Conservation (phyloP, 2,113 vertebrate species). For the Corydoras maculifer region DNA sequence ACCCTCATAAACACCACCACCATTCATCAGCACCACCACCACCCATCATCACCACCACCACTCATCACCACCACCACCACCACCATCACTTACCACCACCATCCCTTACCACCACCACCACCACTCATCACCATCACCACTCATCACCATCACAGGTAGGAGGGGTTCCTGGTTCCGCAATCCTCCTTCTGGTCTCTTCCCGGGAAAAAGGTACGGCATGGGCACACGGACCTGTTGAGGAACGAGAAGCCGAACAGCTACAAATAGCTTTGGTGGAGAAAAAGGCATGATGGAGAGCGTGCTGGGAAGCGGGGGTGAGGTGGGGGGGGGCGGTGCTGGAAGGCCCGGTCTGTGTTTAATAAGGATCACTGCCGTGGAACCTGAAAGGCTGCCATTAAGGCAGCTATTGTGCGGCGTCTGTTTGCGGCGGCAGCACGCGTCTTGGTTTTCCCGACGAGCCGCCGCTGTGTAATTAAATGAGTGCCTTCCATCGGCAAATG, state of each 20-base stretch:
- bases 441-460: slow-evolving; percentile 10
- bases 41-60: too few relatives aligned
- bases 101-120: too few relatives aligned
- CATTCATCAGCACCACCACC: too few relatives aligned
- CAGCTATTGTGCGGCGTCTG: slow-evolving; percentile 7
- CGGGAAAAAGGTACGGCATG: slow-evolving; percentile 46
- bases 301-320: too few relatives aligned
- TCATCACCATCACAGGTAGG: slow-evolving; percentile 62
- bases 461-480: slow-evolving; percentile 39
- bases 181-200: slow-evolving; percentile 54
- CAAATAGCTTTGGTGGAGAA: too few relatives aligned
- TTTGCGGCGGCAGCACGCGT: slow-evolving; percentile 42
- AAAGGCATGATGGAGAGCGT: too few relatives aligned
- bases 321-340: slow-evolving; percentile 41
- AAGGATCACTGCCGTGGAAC: slow-evolving; percentile 43
- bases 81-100: too few relatives aligned
- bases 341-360: slow-evolving; percentile 54
- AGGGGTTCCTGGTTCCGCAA: slow-evolving; percentile 57
- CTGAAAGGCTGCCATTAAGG: slow-evolving; percentile 40
- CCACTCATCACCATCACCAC: too few relatives aligned
- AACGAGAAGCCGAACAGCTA: too few relatives aligned
- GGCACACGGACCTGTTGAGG: too few relatives aligned
- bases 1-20: too few relatives aligned
- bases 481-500: slow-evolving; percentile 26
- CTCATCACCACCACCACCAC: too few relatives aligned